Evolutionary conservation across 2,888 invertebrate species (phyloP), one percentile per base, ranked within the genome.

Genomic region (Anaspis maculata): DNA sequence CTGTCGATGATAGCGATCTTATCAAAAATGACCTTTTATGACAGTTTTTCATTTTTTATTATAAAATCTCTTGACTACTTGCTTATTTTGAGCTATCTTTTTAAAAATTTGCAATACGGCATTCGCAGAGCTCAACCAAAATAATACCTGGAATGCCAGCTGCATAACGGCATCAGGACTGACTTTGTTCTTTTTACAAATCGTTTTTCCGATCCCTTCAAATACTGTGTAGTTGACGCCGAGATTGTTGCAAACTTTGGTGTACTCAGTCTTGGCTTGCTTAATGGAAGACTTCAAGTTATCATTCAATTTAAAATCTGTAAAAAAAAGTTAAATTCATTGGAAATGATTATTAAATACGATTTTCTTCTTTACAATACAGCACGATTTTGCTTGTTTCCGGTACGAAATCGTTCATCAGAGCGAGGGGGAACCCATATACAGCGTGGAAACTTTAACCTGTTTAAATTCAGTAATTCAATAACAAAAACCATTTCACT

Each of bases 111-210:
- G 2, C 12, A 27, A 21, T 10, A 34, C n/a, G n/a, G n/a, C 19
- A 9, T 5, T 19, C 5, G 19, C 19, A 5, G 19, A 19, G 9
- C 10, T 24, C 6, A 24, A 10, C 5, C 5, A 31, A 27, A 25
- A 42, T 27, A 23, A 24, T 51, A 79, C 79, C 73, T 90, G 89
- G 57, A 95, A 90, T 23, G 84, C 82, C 15, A 97, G 70, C 64
- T 98, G 98, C 86, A 97, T 91, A 13, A 97, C 72, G 15, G 91
- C 84, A 64, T 98, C 98, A 0, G 97, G 94, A 63, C 95, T 95
- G 7, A 97, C 73, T 57, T 81, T 78, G 52, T 78, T 76, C 39
- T 76, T 74, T 63, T 95, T 97, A 57, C 94, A 88, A 24, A 77
- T 72, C 32, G 76, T 76, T 61, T 88, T 89, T 15, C 86, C 90